Percentiles rank a stretch among this genome's conserved stretches.
Conservation (phyloP, 2,113 vertebrate genomes). For the Xenopus tropicalis region UCB_Xtro_10.0 CM004450.2:57378501-57379000, state of each 20-base stretch:
- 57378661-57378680: constrained; percentile 80
- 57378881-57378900: constrained; percentile 94
- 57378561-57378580: constrained; percentile 82
- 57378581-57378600: constrained; percentile 83
- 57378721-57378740: constrained; percentile 86
- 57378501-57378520: constrained; percentile 62
- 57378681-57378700: constrained; percentile 80
- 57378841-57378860: constrained; percentile 88
- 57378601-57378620: constrained; percentile 72
- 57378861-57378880: constrained; percentile 88
- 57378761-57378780: constrained; percentile 74
- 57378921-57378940: constrained; percentile 75
- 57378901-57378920: constrained; percentile 93
- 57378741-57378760: constrained; percentile 74
- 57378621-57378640: constrained; percentile 83
- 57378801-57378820: constrained; percentile 76
- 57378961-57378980: constrained; percentile 50
- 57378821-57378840: constrained; percentile 76
- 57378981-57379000: constrained; percentile 64
- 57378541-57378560: constrained; percentile 79
- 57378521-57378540: constrained; percentile 80
- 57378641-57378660: constrained; percentile 85
- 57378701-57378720: constrained; percentile 77
- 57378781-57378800: constrained; percentile 90
- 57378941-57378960: constrained; percentile 71